Evolutionary conservation across 2,113 vertebrate genomes (phyloP), one percentile per base, ranked within the genome.

Genomic region (Fregetta grallaria): DNA sequence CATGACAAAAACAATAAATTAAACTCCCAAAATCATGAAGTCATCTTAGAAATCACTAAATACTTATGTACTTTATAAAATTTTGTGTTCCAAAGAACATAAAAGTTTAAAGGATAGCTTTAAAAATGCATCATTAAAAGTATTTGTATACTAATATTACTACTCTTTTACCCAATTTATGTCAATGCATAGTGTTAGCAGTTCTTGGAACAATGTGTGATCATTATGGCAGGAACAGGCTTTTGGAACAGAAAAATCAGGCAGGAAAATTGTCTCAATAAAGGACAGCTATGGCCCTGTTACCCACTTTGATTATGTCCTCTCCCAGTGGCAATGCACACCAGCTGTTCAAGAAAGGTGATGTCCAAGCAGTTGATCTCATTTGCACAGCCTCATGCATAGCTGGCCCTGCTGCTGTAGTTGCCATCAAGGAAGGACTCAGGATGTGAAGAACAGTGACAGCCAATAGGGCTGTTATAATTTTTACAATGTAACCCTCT

Each of bases 81-180:
- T 3, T 0, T 49, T 22, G 15, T 21, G 3, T 38, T 71, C 30
- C 27, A 7, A 55, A 53, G 38, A 29, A 16, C 9, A 25, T 0
- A 17, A 9, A 70, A 45, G 7, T 18, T 21, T 61, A 44, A 22
- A 52, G 15, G 13, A 29, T 21, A 3, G 22, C 10, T 75, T 82
- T 79, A 27, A 67, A 63, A 78, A 45, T 19, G 9, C 12, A 42
- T 30, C 49, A n/a, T 26, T 58, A 13, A 42, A 38, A 38, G 13
- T 38, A 30, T 27, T 66, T 56, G 6, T 11, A 12, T 6, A 17
- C 10, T 67, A 23, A 22, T 21, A n/a, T 11, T 34, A 20, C 13
- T 70, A 23, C 16, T 50, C 21, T 63, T 29, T 52, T 13, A 38
- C 13, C 47, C 12, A 4, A 22, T 53, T 58, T 18, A 14, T 79